Percentiles rank a stretch among this genome's conserved stretches.
Evolutionary conservation across 2,797 vertebrate genomes (phyloP).

Genomic region (Liparis tanakae): DNA sequence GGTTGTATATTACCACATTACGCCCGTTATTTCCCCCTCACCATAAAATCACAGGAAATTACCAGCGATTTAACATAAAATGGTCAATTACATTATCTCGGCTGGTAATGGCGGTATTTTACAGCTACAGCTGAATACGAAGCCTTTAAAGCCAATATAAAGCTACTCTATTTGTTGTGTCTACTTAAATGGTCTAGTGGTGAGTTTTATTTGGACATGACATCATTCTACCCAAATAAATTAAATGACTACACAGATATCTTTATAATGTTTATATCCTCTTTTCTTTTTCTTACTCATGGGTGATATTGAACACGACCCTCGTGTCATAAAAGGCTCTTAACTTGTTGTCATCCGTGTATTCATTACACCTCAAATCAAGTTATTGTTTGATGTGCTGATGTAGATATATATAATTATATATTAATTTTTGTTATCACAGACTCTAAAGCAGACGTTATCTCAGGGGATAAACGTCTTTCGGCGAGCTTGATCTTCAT

Average conservation of each 20-base stretch:
- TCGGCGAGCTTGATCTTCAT: slow-evolving; percentile 55
- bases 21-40: neutral
- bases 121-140: neutral
- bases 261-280: neutral
- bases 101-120: neutral
- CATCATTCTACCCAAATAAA: neutral
- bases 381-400: slow-evolving; percentile 33
- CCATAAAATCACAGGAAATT: neutral
- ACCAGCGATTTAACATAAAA: slow-evolving; percentile 3
- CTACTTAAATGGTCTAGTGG: neutral
- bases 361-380: neutral
- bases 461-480: slow-evolving; percentile 48
- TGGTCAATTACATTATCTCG: neutral
- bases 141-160: slow-evolving; percentile 1
- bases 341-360: slow-evolving; percentile 15
- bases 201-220: neutral
- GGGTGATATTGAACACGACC: slow-evolving; percentile 1
- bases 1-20: no score
- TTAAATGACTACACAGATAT: neutral
- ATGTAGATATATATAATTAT: slow-evolving; percentile 1
- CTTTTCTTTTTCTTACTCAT: neutral
- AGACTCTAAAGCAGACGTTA: slow-evolving; percentile 41
- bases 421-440: slow-evolving; percentile 6
- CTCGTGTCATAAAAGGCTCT: slow-evolving; percentile 11
- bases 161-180: neutral